Evolutionary conservation across 2,113 vertebrate genomes (phyloP).

Genomic region (Gnathonemus longibarbis): DNA sequence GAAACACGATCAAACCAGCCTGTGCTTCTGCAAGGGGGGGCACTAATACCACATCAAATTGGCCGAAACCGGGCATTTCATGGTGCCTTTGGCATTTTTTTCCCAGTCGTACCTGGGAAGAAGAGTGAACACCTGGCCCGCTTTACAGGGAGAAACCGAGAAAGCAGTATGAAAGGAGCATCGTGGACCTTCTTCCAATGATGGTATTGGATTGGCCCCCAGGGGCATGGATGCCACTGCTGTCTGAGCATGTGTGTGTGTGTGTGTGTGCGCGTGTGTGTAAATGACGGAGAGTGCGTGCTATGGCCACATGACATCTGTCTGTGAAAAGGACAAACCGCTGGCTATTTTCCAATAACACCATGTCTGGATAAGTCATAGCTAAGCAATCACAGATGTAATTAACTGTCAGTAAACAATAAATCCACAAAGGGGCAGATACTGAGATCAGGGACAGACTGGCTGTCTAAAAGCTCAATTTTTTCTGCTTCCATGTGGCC

Average conservation of each 20-base stretch:
- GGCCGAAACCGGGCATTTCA: neutral
- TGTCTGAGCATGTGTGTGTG: neutral
- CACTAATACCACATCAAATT: slow-evolving; percentile 7
- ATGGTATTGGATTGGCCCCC: neutral
- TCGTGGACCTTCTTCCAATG: neutral
- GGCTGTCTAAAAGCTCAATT: neutral
- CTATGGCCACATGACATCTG: neutral
- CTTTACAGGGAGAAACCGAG: neutral
- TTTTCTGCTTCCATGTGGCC: neutral
- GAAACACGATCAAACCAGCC: neutral
- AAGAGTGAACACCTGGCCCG: neutral
- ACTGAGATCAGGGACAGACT: neutral
- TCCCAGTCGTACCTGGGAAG: neutral
- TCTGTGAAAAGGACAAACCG: slow-evolving; percentile 39
- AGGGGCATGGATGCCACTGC: neutral
- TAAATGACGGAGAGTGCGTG: neutral
- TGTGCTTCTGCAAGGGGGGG: neutral
- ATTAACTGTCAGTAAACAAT: slow-evolving; percentile 50
- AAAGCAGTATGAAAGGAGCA: neutral
- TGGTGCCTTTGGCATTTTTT: neutral
- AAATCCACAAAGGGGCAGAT: neutral
- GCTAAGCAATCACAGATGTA: slow-evolving; percentile 56
- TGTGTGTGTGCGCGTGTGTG: neutral
- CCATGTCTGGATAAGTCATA: slow-evolving; percentile 51
- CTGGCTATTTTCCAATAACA: slow-evolving; percentile 52